These are phyloP conservation scores for Smithornis capensis DNA, from an alignment of 2,113 vertebrate genomes.

Conservation along the genomic window DNA sequence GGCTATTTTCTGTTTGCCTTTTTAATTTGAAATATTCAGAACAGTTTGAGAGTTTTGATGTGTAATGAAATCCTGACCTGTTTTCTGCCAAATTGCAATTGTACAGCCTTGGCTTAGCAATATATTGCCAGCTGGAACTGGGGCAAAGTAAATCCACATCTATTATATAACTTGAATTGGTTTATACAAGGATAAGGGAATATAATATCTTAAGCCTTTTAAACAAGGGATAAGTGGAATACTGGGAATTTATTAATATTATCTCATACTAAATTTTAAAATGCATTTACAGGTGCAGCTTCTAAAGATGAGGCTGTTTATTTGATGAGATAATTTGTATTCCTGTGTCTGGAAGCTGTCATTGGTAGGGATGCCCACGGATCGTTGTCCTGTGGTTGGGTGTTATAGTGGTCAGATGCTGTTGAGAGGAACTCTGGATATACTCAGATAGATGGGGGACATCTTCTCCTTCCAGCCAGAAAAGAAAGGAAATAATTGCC, in stretches of 20 bases:
- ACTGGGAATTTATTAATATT: conserved; percentile 19
- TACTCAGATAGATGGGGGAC: neutral
- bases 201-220: conserved; percentile 53
- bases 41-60: neutral
- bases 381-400: neutral
- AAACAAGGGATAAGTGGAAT: conserved; percentile 43
- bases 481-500: neutral
- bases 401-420: neutral
- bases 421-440: neutral
- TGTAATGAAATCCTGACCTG: conserved; percentile 28
- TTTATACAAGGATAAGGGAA: conserved; percentile 24
- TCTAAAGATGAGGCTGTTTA: neutral
- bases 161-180: conserved; percentile 58
- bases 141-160: conserved; percentile 56
- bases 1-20: neutral
- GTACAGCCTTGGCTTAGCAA: conserved; percentile 46
- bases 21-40: neutral
- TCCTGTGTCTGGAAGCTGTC: neutral
- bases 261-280: neutral
- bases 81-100: conserved; percentile 44
- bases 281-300: neutral
- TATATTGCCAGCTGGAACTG: conserved; percentile 36
- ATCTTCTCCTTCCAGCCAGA: neutral
- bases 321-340: neutral
- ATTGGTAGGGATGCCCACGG: neutral